A percentile compares a stretch with the other conserved stretches of the same genome.
These are phyloP conservation scores for Calliphora vicina DNA, from an alignment of 1,140 invertebrate genomes.

Conservation along the genomic window DNA sequence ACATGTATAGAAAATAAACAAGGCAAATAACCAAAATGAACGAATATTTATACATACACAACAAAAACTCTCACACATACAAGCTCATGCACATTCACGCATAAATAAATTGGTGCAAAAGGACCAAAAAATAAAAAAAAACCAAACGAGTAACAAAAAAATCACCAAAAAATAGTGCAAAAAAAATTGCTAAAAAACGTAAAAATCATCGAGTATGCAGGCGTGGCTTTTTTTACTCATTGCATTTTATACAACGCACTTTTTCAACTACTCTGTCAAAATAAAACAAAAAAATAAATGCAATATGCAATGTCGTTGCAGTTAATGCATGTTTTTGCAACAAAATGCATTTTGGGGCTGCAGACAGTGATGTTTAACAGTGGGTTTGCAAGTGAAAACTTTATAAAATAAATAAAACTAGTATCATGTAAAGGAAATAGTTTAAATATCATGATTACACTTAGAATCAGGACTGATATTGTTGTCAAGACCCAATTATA, in stretches of 20 bases:
- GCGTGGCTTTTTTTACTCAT: conserved; percentile 38
- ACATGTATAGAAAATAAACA: neutral
- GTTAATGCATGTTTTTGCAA: conserved; percentile 2
- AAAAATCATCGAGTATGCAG: conserved; percentile 20
- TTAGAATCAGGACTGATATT: too few species aligned
- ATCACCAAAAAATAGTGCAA: conserved; percentile 27
- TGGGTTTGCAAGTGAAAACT: neutral
- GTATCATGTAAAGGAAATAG: too few species aligned
- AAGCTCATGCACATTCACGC: neutral
- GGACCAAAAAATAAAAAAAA: conserved; percentile 8
- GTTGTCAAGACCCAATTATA: too few species aligned
- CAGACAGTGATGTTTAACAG: conserved; percentile 4
- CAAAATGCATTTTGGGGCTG: neutral
- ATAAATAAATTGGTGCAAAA: neutral
- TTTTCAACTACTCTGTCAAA: conserved; percentile 2
- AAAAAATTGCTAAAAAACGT: conserved; percentile 1
- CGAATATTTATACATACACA: neutral
- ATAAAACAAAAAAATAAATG: neutral
- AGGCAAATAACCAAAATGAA: neutral
- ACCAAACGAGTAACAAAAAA: neutral
- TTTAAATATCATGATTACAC: too few species aligned
- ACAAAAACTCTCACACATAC: neutral
- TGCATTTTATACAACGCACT: conserved; percentile 20
- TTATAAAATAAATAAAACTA: too few species aligned
- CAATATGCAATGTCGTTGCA: conserved; percentile 19